phyloP scores from a whole-genome alignment of 1,140 invertebrate species.

The Drosophila kohkoa region DNA sequence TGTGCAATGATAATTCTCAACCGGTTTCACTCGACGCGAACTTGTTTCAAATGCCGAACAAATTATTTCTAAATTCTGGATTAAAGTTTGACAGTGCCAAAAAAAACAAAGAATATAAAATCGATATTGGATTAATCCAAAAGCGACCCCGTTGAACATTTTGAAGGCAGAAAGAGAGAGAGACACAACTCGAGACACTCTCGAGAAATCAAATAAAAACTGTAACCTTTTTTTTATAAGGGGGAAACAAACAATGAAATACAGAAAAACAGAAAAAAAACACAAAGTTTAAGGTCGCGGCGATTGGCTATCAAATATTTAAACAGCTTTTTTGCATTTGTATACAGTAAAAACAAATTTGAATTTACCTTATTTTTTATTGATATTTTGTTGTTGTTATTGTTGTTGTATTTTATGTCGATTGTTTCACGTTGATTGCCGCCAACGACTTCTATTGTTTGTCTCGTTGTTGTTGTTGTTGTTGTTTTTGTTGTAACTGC shows the following conservation, averaged over 20 bases:
- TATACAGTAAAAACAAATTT: conserved; percentile 51
- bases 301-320: conserved; percentile 65
- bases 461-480: conserved; percentile 35
- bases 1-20: conserved; percentile 34
- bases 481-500: conserved; percentile 41
- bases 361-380: conserved; percentile 59
- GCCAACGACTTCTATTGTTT: conserved; percentile 54
- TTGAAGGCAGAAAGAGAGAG: not conserved
- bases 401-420: conserved; percentile 36
- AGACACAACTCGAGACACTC: not conserved
- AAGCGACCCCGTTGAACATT: conserved; percentile 2
- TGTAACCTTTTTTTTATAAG: conserved; percentile 59
- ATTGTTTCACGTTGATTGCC: conserved; percentile 69
- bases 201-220: conserved; percentile 37
- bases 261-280: conserved; percentile 34
- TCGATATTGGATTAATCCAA: conserved; percentile 17
- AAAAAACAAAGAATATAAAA: not conserved
- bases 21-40: conserved; percentile 27
- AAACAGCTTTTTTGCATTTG: conserved; percentile 73
- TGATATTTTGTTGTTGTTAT: conserved; percentile 8
- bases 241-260: conserved; percentile 23
- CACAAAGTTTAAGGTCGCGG: conserved; percentile 66
- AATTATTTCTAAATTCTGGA: not conserved
- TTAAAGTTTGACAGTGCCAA: not conserved
- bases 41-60: conserved; percentile 8